Evolutionary conservation across 2,113 vertebrate species (phyloP), one percentile per base, ranked within the genome.

Genomic region (Phrynosoma blainvillii): DNA sequence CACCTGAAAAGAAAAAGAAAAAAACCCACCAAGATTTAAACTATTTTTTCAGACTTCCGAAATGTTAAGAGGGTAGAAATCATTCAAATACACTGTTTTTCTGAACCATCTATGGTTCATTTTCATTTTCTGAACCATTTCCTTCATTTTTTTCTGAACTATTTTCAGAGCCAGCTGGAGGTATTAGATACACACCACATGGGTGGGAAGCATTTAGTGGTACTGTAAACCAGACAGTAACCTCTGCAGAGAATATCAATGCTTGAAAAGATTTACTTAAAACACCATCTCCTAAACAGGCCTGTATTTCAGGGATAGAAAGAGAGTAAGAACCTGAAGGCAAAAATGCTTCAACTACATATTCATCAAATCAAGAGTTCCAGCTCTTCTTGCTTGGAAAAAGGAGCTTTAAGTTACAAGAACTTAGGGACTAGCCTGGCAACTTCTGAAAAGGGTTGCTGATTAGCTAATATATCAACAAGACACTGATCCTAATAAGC

Each of bases 1-100:
- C 30, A 98, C 96, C 98, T 98, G 80, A 13, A 92, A n/a, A 90
- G 83, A 1, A 77, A 86, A 75, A 14, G 90, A 82, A 1, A 77
- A 86, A 75, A 14, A 32, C 52, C 2, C 66, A 92, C 11, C 0
- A 16, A 62, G 81, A 80, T 16, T n/a, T 62, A 20, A 88, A 59
- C 25, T 6, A 23, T 23, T 52, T 18, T 66, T 66, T 54, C 18
- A 56, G 52, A 23, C 36, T 75, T 76, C 70, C 66, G n/a, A 54
- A 62, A 20, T 1, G 5, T n/a, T 6, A 65, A 12, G 14, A 23
- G 40, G 8, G 4, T 3, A 16, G 13, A 13, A 23, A 20, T 20
- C 27, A 84, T 56, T 82, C 56, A 79, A 40, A 89, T 9, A 14
- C 23, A 27, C 21, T 68, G 66, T 27, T 14, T 62, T 62, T 62